A percentile compares a stretch with the other conserved stretches of the same genome.
Evolutionary conservation across 1,140 invertebrate genomes (phyloP).

Genomic region (Agrypnia vestita): DNA sequence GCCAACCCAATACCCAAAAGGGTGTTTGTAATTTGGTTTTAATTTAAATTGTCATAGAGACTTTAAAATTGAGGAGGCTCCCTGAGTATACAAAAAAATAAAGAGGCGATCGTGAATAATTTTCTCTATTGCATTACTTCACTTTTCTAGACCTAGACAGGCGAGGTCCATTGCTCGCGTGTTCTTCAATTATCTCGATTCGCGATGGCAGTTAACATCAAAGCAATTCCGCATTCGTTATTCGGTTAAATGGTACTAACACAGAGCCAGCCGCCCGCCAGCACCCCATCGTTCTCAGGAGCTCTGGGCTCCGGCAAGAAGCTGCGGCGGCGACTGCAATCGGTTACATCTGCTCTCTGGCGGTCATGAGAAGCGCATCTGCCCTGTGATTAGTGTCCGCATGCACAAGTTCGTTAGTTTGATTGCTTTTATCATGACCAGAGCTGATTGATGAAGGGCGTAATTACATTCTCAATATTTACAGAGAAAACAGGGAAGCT

Average conservation of each 20-base stretch:
- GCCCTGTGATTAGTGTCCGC: neutral
- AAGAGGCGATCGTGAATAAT: too few species aligned
- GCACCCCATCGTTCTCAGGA: neutral
- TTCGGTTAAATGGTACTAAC: conserved; percentile 4
- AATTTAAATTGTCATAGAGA: too few species aligned
- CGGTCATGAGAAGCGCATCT: conserved; percentile 9
- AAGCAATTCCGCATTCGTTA: conserved; percentile 22
- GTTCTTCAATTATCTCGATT: conserved; percentile 10
- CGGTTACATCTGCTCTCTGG: neutral
- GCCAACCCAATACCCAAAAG: too few species aligned
- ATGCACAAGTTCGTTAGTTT: neutral
- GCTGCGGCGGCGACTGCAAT: neutral
- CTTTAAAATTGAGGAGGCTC: too few species aligned
- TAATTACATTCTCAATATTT: too few species aligned
- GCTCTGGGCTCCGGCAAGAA: neutral
- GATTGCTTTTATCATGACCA: too few species aligned
- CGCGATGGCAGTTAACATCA: conserved; percentile 18
- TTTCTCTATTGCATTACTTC: too few species aligned
- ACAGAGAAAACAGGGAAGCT: too few species aligned
- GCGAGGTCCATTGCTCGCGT: neutral
- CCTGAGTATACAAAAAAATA: too few species aligned
- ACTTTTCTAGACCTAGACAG: too few species aligned
- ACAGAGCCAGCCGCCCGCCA: conserved; percentile 10
- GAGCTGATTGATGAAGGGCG: too few species aligned
- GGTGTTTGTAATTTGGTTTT: too few species aligned